A percentile compares a stretch with the other conserved stretches of the same genome.
phyloP scores from a whole-genome alignment of 1,140 invertebrate species.

The Physella acuta region DNA sequence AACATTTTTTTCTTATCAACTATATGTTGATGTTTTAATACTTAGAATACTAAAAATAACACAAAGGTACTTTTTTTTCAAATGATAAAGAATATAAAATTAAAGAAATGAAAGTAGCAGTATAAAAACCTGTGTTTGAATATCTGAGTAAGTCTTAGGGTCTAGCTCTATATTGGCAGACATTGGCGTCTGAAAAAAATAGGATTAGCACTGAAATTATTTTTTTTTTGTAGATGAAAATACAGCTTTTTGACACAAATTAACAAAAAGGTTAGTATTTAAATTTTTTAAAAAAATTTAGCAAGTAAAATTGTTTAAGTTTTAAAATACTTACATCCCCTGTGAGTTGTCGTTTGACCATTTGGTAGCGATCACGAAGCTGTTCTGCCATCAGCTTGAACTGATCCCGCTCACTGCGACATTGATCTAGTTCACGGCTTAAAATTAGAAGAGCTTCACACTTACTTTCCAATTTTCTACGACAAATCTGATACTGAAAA shows the following conservation, averaged over 20 bases:
- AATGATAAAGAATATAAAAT: neutral
- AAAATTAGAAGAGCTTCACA: conserved; percentile 76
- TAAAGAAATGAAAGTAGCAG: neutral
- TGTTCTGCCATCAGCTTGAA: conserved; percentile 82
- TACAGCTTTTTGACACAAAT: neutral
- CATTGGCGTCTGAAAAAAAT: conserved; percentile 26
- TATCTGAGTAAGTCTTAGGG: conserved; percentile 32
- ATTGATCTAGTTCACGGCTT: conserved; percentile 76
- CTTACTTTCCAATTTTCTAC: conserved; percentile 76
- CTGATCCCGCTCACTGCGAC: conserved; percentile 76
- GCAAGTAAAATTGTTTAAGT: neutral
- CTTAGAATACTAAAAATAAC: no score
- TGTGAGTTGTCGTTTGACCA: conserved; percentile 55
- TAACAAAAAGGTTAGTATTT: neutral
- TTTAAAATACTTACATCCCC: conserved; percentile 45
- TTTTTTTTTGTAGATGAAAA: no score
- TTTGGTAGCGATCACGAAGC: conserved; percentile 68
- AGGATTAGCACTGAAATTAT: neutral
- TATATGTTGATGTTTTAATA: no score
- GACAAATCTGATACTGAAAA: conserved; percentile 51
- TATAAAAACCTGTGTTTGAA: conserved; percentile 34
- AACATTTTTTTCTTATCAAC: no score
- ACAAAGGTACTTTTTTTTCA: no score
- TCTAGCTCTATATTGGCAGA: conserved; percentile 26
- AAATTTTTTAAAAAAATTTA: neutral